These are phyloP conservation scores for Ophraella communa DNA, from an alignment of 2,888 invertebrate genomes.

Conservation along the genomic window DNA sequence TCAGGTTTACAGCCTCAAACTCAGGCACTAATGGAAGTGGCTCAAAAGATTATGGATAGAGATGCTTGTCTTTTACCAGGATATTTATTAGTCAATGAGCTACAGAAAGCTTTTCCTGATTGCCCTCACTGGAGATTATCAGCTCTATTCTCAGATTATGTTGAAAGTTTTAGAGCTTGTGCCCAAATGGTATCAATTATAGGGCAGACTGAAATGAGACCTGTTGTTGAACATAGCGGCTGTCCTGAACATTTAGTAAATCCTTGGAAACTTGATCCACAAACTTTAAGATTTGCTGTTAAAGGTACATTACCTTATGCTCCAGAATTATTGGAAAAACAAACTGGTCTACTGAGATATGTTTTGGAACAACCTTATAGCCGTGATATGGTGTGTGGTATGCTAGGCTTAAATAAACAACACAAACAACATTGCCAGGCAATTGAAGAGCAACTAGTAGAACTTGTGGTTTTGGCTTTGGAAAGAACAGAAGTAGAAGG, in stretches of 20 bases:
- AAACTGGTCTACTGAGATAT: constrained; percentile 85
- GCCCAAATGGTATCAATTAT: constrained; percentile 96
- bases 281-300: constrained; percentile 72
- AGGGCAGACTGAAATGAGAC: constrained; percentile 88
- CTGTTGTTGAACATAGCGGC: constrained; percentile 92
- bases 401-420: constrained; percentile 93
- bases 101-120: constrained; percentile 86
- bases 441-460: constrained; percentile 91
- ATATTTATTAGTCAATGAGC: constrained; percentile 94
- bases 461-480: constrained; percentile 89
- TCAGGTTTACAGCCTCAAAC: constrained; percentile 83
- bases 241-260: constrained; percentile 89
- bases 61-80: constrained; percentile 91
- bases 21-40: constrained; percentile 79
- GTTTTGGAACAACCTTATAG: constrained; percentile 95
- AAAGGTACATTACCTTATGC: constrained; percentile 86
- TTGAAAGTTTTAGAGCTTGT: constrained; percentile 90
- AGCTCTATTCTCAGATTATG: constrained; percentile 83
- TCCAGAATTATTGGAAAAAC: constrained; percentile 85
- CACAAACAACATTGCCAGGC: constrained; percentile 75
- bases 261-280: constrained; percentile 92
- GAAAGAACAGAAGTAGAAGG: constrained; percentile 80
- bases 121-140: constrained; percentile 96
- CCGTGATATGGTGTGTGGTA: constrained; percentile 93
- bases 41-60: constrained; percentile 89